Conservation (phyloP, 2,888 invertebrate species). For the Coenonympha glycerion region DNA sequence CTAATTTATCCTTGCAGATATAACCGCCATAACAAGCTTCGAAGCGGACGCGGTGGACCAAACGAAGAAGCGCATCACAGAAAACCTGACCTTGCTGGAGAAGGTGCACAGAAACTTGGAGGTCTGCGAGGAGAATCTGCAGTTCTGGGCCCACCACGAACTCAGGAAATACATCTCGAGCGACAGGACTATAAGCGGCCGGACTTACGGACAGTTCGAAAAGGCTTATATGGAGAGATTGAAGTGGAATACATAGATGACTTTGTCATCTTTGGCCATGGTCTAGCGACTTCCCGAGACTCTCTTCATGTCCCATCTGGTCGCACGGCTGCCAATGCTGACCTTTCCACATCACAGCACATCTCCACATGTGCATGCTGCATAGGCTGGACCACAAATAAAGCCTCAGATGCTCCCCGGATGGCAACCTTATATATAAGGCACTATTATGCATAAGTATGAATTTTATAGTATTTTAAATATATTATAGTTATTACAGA, state of each 20-base stretch:
- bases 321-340: too few species aligned
- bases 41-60: constrained; percentile 46
- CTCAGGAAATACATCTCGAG: constrained; percentile 46
- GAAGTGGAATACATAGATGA: neutral
- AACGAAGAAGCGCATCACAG: constrained; percentile 54
- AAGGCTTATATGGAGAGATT: constrained; percentile 40
- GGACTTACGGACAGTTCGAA: constrained; percentile 50
- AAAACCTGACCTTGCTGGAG: constrained; percentile 45
- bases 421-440: too few species aligned
- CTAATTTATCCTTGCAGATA: constrained; percentile 49
- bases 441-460: too few species aligned
- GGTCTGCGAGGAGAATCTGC: constrained; percentile 44
- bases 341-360: too few species aligned
- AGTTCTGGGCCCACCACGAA: constrained; percentile 47
- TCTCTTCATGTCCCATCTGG: neutral
- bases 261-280: neutral
- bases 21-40: constrained; percentile 38
- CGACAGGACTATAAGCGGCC: constrained; percentile 46
- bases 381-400: too few species aligned
- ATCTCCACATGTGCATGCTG: too few species aligned
- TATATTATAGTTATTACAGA: too few species aligned
- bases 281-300: neutral
- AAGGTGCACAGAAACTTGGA: constrained; percentile 47
- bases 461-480: too few species aligned
- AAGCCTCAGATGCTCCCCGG: too few species aligned